Conservation (phyloP, 2,797 vertebrate genomes). For the Crocidura indochinensis region DNA sequence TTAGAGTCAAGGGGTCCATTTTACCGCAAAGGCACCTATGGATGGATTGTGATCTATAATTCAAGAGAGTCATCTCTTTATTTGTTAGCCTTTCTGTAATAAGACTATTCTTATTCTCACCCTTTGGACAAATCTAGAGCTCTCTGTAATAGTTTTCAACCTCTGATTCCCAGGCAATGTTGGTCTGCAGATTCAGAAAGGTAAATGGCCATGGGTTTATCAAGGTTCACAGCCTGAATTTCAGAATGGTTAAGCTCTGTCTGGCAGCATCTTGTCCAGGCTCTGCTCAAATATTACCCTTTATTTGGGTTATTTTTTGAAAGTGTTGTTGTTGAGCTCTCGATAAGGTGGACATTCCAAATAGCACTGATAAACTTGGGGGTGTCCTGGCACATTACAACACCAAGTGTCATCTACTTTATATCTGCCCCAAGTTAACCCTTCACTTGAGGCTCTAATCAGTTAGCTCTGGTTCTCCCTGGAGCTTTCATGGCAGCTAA, state of each 20-base stretch:
- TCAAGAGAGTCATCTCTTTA: conserved; percentile 44
- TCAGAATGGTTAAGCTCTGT: no score
- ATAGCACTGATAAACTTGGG: conserved; percentile 79
- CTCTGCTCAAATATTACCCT: not conserved
- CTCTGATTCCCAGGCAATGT: no score
- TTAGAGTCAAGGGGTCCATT: not conserved
- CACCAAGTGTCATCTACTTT: not conserved
- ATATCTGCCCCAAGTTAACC: conserved; percentile 58
- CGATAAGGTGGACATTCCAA: conserved; percentile 73
- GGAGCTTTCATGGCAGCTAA: conserved; percentile 64
- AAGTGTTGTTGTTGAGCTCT: conserved; percentile 59
- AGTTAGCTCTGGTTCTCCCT: conserved; percentile 55
- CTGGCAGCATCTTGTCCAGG: not conserved
- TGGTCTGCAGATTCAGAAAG: no score
- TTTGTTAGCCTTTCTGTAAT: conserved; percentile 55
- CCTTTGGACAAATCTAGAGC: conserved; percentile 7
- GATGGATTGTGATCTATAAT: conserved; percentile 4
- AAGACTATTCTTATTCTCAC: conserved; percentile 43
- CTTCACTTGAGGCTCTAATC: conserved; percentile 36
- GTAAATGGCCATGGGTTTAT: not conserved
- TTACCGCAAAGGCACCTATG: conserved; percentile 6
- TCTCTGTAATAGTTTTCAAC: not conserved
- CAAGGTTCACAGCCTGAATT: no score
- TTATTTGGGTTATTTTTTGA: conserved; percentile 64
- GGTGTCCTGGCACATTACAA: conserved; percentile 63